Base-by-base conservation (phyloP, 2,797 vertebrate species). In the Etheostoma nigrum region DNA sequence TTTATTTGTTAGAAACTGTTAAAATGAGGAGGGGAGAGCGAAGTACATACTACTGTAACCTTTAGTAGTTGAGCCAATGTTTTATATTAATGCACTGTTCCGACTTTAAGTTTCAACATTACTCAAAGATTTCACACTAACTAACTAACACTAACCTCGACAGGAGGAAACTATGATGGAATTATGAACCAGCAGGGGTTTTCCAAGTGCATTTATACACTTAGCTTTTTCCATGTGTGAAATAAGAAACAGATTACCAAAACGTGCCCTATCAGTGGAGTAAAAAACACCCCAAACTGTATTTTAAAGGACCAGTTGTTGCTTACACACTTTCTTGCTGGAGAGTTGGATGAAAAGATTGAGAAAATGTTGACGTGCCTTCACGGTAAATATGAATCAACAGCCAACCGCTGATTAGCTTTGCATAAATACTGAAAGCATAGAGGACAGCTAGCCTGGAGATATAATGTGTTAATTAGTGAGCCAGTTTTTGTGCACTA, bases 61-160 rank as follows among this genome's bases (percentile, higher is more conserved):
- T 64, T 63, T 67, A 30, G 57, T 52, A 54, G 16, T 23, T 53
- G 21, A 63, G 33, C 23, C 60, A 58, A 48, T 42, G 10, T 69
- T 42, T 64, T 23, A 53, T 25, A 47, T 53, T n/a, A 33, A 55
- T 60, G 16, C 30, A 33, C 5, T 49, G 9, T 55, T 72, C 27
- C 21, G 15, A 62, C 21, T 47, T 45, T 33, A 2, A 45, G 25
- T 70, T 66, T 72, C 45, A 23, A 55, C n/a, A 62, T 42, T 6
- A 30, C 12, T 57, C 44, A 57, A 44, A 68, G 5, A 40, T 63
- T 67, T 52, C 69, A 54, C 59, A 53, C 19, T n/a, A 42, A 49
- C n/a, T 44, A 23, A 52, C 10, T 40, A 11, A 40, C 36, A 40
- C 36, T 40, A 40, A 68, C 16, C n/a, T 49, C 68, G 6, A 49